A percentile compares a stretch with the other conserved stretches of the same genome.
Evolutionary conservation across 2,888 invertebrate species (phyloP).

Genomic region (Drosophila maculinotata): DNA sequence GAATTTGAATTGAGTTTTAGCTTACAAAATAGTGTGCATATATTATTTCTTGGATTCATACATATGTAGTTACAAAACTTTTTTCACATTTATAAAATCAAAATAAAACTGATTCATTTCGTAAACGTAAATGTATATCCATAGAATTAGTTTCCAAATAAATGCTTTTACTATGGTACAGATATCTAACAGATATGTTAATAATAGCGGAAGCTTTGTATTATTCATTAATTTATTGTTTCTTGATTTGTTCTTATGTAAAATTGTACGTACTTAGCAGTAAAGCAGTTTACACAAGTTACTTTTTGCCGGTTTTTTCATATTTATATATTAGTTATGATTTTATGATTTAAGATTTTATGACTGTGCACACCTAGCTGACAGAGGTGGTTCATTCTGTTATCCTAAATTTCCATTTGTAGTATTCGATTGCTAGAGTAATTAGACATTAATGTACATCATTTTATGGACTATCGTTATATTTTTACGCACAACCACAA

Average conservation of each 20-base stretch:
- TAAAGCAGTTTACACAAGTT: slow-evolving; percentile 7
- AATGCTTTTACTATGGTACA: slow-evolving; percentile 26
- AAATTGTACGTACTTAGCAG: background rate
- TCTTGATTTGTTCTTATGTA: slow-evolving; percentile 6
- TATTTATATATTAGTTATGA: slow-evolving; percentile 5
- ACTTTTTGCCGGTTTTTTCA: slow-evolving; percentile 2
- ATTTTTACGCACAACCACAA: slow-evolving; percentile 65
- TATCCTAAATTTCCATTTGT: slow-evolving; percentile 8
- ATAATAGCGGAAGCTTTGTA: slow-evolving; percentile 39
- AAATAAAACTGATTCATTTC: slow-evolving; percentile 4
- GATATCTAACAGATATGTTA: slow-evolving; percentile 50
- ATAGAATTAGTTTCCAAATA: slow-evolving; percentile 12
- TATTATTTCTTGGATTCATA: background rate
- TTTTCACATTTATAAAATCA: background rate
- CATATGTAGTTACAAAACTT: slow-evolving; percentile 3
- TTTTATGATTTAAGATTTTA: background rate
- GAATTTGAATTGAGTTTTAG: background rate
- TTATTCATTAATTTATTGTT: slow-evolving; percentile 13
- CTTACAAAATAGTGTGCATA: slow-evolving; percentile 5
- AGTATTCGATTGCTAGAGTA: slow-evolving; percentile 27
- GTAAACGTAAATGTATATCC: slow-evolving; percentile 10
- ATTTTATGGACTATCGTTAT: slow-evolving; percentile 38
- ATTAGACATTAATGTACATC: slow-evolving; percentile 44
- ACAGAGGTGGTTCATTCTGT: slow-evolving; percentile 3
- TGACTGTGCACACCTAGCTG: slow-evolving; percentile 12